phyloP scores from a whole-genome alignment of 1,140 invertebrate genomes.

The Eubasilissa regina region DNA sequence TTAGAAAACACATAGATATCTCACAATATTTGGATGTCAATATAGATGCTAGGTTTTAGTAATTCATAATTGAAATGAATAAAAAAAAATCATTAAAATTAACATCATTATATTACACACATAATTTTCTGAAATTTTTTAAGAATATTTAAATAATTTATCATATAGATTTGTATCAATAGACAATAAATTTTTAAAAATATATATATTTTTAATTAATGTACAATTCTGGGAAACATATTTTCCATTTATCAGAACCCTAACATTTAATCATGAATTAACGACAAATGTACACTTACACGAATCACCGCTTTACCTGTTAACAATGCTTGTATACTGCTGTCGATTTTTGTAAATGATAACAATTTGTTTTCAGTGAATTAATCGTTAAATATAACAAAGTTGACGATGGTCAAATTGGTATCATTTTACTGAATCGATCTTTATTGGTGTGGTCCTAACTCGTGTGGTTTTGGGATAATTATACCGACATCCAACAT shows the following conservation, averaged over 20 bases:
- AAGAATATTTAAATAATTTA: too few relatives aligned
- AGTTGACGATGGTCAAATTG: neutral
- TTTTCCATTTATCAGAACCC: too few relatives aligned
- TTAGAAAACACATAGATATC: neutral
- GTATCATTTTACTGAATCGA: neutral
- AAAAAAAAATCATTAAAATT: neutral
- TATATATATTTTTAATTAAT: too few relatives aligned
- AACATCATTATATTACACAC: neutral
- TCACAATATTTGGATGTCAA: neutral
- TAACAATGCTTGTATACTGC: constrained; percentile 26
- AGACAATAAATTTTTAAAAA: too few relatives aligned
- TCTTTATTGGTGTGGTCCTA: constrained; percentile 9
- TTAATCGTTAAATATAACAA: neutral
- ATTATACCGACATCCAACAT: neutral
- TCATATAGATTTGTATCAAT: too few relatives aligned
- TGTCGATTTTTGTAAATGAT: neutral
- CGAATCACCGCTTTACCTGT: constrained; percentile 7
- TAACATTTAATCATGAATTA: too few relatives aligned
- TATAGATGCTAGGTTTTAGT: neutral
- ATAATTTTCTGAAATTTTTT: too few relatives aligned
- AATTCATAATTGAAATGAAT: neutral
- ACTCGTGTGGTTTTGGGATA: constrained; percentile 8
- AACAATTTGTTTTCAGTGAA: neutral
- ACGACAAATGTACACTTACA: neutral
- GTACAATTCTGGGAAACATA: too few relatives aligned